Evolutionary conservation across 2,113 vertebrate species (phyloP), one percentile per base, ranked within the genome.

Genomic region (Elgaria multicarinata): DNA sequence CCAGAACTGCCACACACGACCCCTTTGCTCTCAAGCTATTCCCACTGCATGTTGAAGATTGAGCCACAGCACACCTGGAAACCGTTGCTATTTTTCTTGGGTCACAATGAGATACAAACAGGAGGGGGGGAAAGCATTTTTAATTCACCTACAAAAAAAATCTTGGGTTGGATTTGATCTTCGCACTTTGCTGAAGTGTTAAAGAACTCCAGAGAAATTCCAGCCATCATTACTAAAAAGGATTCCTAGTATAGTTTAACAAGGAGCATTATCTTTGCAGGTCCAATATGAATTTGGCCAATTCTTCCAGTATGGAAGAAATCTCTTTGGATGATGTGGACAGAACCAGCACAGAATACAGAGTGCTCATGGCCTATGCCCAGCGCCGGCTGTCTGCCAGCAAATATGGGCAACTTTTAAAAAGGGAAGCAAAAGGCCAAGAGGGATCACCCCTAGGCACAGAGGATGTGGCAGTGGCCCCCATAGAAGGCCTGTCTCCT

Each of bases 321-420:
- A 84, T 96, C 62, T 78, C 81, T 0, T 86, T 97, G 89, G 93
- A 96, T 1, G 96, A 96, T 1, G 93, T 96, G 0, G 94, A 95
- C 33, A 46, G 33, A 31, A 81, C 72, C 83, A 94, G 93, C 79
- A 2, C 96, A 1, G 97, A 97, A 77, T 96, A 94, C 92, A 93
- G 85, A 88, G 92, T 97, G 79, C 85, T 97, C 12, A 93, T 94
- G 79, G 96, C 90, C 71, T 97, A 97, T 0, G 86, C 88, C 69
- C 92, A 92, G 72, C 93, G 92, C 33, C 92, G 94, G 12, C 28
- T 42, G 69, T 85, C 93, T 88, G 92, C 18, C 77, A 91, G 92
- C 42, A 72, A 64, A 44, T 88, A 55, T 0, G n/a, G 1, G 12
- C 86, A 85, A 44, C 85, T 90, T 75, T 91, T 96, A 91, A 0